Conservation (phyloP, 2,113 vertebrate species). For the Atractosteus spatula region DNA sequence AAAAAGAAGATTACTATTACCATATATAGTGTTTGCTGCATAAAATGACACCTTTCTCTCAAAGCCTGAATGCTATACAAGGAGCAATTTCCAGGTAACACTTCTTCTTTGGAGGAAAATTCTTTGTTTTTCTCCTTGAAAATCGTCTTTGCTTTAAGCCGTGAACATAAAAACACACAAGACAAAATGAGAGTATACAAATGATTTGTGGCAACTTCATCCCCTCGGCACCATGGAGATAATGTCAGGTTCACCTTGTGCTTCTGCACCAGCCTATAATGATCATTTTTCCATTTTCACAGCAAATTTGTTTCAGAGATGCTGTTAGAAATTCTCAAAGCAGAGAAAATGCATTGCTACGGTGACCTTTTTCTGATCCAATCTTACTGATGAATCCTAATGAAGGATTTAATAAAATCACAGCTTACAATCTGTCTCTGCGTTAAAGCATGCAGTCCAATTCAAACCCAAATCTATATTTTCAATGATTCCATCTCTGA, state of each 20-base stretch:
- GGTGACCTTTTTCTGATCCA: constrained; percentile 79
- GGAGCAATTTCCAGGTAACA: too few species aligned
- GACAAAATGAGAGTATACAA: constrained; percentile 73
- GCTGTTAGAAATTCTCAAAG: constrained; percentile 20
- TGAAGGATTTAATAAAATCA: constrained; percentile 83
- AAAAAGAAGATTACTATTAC: too few species aligned
- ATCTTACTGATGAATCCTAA: constrained; percentile 80
- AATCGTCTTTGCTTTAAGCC: constrained; percentile 72
- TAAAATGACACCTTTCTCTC: too few species aligned
- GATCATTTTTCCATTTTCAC: constrained; percentile 73
- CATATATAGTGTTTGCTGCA: too few species aligned
- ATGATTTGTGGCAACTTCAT: constrained; percentile 74
- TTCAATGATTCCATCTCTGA: constrained; percentile 48
- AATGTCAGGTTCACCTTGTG: constrained; percentile 78
- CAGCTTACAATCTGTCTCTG: constrained; percentile 79
- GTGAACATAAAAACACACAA: constrained; percentile 60
- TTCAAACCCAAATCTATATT: constrained; percentile 67
- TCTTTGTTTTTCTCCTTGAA: constrained; percentile 55
- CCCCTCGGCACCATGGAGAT: constrained; percentile 58
- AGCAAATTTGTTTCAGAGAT: constrained; percentile 62
- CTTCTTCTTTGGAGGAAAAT: too few species aligned
- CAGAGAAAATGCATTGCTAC: constrained; percentile 56
- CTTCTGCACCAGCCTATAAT: constrained; percentile 64
- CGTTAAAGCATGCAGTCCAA: constrained; percentile 77
- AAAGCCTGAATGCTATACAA: too few species aligned